Evolutionary conservation across 2,797 vertebrate genomes (phyloP).

Genomic region (Arctocebus calabarensis): DNA sequence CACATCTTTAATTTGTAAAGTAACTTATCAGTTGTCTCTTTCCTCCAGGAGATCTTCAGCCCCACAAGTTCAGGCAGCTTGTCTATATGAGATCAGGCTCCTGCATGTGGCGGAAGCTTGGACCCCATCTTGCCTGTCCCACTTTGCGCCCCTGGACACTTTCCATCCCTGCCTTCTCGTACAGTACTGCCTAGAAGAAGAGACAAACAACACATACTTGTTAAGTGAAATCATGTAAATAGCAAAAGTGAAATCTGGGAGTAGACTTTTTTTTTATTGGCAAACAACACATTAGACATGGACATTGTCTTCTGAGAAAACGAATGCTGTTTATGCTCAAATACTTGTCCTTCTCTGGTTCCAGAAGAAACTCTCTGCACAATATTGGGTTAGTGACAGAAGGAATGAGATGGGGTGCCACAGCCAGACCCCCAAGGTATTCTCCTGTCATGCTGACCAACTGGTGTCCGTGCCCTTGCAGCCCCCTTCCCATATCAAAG

Average conservation of each 20-base stretch:
- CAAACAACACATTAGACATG: background rate
- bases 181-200: too few relatives aligned
- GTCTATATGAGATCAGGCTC: fast-evolving
- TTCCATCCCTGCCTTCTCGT: background rate
- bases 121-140: background rate
- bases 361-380: background rate
- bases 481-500: background rate
- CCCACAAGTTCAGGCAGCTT: fast-evolving
- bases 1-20: background rate
- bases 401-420: background rate
- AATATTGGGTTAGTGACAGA: background rate
- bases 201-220: background rate
- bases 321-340: background rate
- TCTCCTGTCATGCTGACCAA: background rate
- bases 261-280: background rate
- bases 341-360: background rate
- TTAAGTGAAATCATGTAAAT: background rate
- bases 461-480: background rate
- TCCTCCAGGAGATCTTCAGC: background rate
- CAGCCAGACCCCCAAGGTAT: background rate
- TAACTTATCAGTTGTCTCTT: background rate
- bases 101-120: background rate
- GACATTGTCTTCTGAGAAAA: background rate
- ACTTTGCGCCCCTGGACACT: fast-evolving
- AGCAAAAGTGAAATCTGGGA: background rate